Evolutionary conservation across 1,140 invertebrate genomes (phyloP).

Genomic region (Aradophagus sp.): DNA sequence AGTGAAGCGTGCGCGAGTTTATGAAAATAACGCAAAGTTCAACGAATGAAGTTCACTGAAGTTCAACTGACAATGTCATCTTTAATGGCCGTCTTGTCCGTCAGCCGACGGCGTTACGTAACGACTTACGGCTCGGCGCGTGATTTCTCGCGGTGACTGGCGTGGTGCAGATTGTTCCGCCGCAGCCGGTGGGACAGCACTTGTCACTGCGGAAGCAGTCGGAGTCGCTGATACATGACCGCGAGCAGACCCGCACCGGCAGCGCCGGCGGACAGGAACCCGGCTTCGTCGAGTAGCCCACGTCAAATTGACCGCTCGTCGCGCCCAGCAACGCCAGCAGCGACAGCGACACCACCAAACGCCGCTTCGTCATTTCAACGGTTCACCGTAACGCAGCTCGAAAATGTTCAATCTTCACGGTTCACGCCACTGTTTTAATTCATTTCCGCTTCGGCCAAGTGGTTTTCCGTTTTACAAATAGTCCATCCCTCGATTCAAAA

Average conservation of each 20-base stretch:
- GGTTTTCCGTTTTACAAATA: too few species aligned
- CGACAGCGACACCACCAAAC: background rate
- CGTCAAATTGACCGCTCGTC: conserved; percentile 3
- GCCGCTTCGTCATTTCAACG: too few species aligned
- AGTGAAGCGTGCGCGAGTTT: too few species aligned
- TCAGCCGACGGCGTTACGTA: conserved; percentile 22
- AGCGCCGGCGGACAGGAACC: conserved; percentile 68
- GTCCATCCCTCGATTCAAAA: too few species aligned
- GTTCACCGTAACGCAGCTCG: too few species aligned
- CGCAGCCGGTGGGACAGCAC: conserved; percentile 77
- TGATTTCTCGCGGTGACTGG: conserved; percentile 70
- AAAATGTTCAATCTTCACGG: too few species aligned
- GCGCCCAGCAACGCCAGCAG: background rate
- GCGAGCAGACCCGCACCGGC: conserved; percentile 63
- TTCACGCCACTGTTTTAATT: too few species aligned
- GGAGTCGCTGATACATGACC: conserved; percentile 62
- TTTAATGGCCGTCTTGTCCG: background rate
- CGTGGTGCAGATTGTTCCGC: conserved; percentile 75
- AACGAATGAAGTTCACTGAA: conserved; percentile 29
- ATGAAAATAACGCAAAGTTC: conserved; percentile 11
- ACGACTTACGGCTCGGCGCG: conserved; percentile 41
- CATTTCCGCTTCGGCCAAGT: too few species aligned
- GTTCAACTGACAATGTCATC: conserved; percentile 38
- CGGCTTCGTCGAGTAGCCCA: conserved; percentile 51
- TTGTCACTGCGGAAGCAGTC: conserved; percentile 66